Percentiles rank a stretch among this genome's conserved stretches.
Evolutionary conservation across 2,113 vertebrate genomes (phyloP).

Genomic region (Vanacampus margaritifer): DNA sequence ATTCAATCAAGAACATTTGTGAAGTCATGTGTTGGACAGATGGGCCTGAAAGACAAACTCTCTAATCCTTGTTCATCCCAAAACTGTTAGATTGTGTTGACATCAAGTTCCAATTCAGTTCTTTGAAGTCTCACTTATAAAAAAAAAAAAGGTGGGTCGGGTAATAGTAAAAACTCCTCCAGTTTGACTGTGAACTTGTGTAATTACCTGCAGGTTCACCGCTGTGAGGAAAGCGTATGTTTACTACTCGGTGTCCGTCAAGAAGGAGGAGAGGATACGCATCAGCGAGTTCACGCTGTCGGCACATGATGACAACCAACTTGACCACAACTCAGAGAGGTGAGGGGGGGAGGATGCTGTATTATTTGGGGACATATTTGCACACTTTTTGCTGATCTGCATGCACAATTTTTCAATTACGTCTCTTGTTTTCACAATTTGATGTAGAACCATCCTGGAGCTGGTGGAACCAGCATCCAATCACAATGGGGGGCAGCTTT

Average conservation of each 20-base stretch:
- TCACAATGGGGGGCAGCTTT: slow-evolving; percentile 81
- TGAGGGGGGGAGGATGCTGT: slow-evolving; percentile 29
- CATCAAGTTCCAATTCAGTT: too few species aligned
- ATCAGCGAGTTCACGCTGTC: slow-evolving; percentile 77
- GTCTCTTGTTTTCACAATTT: neutral
- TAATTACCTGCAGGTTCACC: slow-evolving; percentile 47
- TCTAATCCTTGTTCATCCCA: neutral
- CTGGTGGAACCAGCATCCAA: slow-evolving; percentile 79
- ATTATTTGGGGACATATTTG: neutral
- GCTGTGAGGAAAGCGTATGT: slow-evolving; percentile 75
- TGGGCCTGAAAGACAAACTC: neutral
- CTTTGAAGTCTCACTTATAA: neutral
- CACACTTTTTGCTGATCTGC: neutral
- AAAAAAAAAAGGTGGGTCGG: too few species aligned
- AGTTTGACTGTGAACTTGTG: neutral
- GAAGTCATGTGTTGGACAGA: too few species aligned
- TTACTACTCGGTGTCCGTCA: slow-evolving; percentile 77
- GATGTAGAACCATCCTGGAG: slow-evolving; percentile 72
- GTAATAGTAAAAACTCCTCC: too few species aligned
- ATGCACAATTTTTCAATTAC: neutral
- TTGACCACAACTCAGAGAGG: slow-evolving; percentile 79
- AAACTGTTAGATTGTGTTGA: too few species aligned
- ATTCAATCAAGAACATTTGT: neutral
- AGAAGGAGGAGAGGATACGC: slow-evolving; percentile 75
- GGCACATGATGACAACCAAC: slow-evolving; percentile 67